phyloP scores from a whole-genome alignment of 2,797 vertebrate genomes.

The Synanceia verrucosa region DNA sequence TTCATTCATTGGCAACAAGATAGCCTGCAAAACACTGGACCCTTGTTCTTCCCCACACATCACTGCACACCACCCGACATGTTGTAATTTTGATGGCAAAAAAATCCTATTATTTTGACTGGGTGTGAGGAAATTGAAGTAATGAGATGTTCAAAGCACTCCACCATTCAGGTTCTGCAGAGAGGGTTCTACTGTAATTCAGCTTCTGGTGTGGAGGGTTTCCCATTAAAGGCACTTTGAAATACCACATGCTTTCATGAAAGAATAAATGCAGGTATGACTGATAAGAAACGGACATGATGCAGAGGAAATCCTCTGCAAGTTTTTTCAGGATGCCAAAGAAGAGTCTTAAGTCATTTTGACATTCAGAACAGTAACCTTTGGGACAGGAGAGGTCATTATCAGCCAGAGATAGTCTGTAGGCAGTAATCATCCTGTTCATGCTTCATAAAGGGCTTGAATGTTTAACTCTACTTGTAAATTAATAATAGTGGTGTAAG shows the following conservation, averaged over 20 bases:
- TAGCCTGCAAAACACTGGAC: constrained; percentile 45
- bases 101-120: constrained; percentile 68
- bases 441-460: not conserved
- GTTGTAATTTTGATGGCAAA: constrained; percentile 44
- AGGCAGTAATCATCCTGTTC: not conserved
- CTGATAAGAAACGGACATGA: not conserved
- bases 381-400: not conserved
- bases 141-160: constrained; percentile 56
- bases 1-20: constrained; percentile 16
- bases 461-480: not conserved
- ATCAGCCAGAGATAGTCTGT: not conserved
- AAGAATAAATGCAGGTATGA: not conserved
- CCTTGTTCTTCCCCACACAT: constrained; percentile 58
- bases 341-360: not conserved
- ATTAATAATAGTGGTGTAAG: not conserved
- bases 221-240: constrained; percentile 18
- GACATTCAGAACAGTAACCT: not conserved
- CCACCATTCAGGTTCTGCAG: constrained; percentile 7
- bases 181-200: constrained; percentile 32
- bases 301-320: constrained; percentile 9
- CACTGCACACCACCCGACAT: constrained; percentile 26
- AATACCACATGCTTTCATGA: not conserved
- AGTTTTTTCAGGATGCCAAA: not conserved
- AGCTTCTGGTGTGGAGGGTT: not conserved
- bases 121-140: constrained; percentile 65